Percentiles rank a stretch among this genome's conserved stretches.
Conservation (phyloP, 2,113 vertebrate genomes). For the Semicossyphus pulcher region DNA sequence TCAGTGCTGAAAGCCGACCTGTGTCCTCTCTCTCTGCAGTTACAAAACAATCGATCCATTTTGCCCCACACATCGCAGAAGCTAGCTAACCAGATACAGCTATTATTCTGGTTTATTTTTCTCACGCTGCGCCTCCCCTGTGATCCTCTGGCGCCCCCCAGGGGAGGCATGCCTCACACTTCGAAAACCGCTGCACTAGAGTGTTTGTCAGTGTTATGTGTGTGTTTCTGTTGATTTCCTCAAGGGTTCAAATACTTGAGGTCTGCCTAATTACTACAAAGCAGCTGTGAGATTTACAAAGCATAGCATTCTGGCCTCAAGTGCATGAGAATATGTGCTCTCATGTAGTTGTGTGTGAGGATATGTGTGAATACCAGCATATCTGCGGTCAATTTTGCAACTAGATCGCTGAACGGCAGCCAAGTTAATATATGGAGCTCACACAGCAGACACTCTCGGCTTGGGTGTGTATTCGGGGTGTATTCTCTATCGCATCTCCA, state of each 20-base stretch:
- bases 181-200: too few relatives aligned
- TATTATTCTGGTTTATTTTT: too few relatives aligned
- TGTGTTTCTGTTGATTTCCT: neutral
- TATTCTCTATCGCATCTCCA: constrained; percentile 22
- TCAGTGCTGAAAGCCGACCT: too few relatives aligned
- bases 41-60: too few relatives aligned
- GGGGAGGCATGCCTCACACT: too few relatives aligned
- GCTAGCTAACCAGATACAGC: too few relatives aligned
- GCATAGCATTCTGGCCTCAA: constrained; percentile 9
- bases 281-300: constrained; percentile 33
- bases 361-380: constrained; percentile 13
- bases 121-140: too few relatives aligned
- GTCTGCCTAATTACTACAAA: constrained; percentile 49
- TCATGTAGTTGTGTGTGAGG: neutral
- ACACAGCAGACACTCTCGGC: too few relatives aligned
- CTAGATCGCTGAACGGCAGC: constrained; percentile 3
- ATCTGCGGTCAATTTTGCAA: constrained; percentile 18
- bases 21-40: too few relatives aligned
- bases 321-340: constrained; percentile 21
- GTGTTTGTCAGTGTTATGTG: neutral
- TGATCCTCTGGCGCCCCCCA: too few relatives aligned
- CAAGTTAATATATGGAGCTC: constrained; percentile 6
- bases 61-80: too few relatives aligned
- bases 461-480: constrained; percentile 5
- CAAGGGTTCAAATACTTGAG: constrained; percentile 49